phyloP scores from a whole-genome alignment of 2,113 vertebrate genomes.

The Ciconia boyciana region DNA sequence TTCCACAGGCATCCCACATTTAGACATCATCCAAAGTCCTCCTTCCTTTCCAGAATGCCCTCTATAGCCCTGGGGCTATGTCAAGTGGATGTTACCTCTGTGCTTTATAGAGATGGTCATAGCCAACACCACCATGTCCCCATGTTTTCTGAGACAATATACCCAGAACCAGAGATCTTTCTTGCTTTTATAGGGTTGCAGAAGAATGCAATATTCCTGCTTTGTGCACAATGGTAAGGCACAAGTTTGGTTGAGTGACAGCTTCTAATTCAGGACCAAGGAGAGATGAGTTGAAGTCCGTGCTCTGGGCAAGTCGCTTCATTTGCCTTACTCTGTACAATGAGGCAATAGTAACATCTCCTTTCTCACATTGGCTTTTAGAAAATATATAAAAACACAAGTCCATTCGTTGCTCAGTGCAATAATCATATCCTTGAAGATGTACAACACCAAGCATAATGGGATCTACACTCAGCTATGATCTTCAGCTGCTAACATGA shows the following conservation, averaged over 20 bases:
- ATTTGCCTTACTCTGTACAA: not conserved
- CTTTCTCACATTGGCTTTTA: not conserved
- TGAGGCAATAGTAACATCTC: not conserved
- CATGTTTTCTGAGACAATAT: not conserved
- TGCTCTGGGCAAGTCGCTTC: not conserved
- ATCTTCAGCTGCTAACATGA: not conserved
- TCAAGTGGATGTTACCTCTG: fast-evolving
- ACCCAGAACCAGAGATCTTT: not conserved
- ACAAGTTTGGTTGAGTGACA: not conserved
- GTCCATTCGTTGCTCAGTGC: not conserved
- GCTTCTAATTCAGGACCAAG: not conserved
- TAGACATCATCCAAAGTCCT: not conserved
- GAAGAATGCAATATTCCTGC: not conserved
- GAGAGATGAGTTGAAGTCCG: not conserved
- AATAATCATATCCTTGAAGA: not conserved
- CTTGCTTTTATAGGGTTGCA: not conserved
- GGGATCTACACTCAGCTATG: not conserved
- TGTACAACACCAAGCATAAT: not conserved
- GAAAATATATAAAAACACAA: not conserved
- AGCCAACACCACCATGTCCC: not conserved
- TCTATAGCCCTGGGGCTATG: not conserved
- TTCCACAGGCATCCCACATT: not conserved
- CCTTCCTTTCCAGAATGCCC: not conserved
- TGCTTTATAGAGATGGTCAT: not conserved
- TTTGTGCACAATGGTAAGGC: not conserved